Conservation (phyloP, 2,888 invertebrate species). For the Camponotus fellah region DNA sequence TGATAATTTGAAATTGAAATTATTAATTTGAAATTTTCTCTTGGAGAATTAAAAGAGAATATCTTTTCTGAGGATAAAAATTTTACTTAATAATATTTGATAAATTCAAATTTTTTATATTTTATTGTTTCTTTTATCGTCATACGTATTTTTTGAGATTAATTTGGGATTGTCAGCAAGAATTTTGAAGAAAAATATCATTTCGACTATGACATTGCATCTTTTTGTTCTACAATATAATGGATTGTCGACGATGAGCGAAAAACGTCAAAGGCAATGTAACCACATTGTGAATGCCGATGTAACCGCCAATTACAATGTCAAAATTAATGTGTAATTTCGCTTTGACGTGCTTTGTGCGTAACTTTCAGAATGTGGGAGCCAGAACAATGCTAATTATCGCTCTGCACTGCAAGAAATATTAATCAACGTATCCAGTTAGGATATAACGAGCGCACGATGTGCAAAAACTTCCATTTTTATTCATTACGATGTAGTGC, state of each 20-base stretch:
- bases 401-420: slow-evolving; percentile 42
- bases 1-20: too few species aligned
- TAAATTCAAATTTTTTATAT: not conserved
- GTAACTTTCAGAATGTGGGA: slow-evolving; percentile 43
- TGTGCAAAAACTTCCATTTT: slow-evolving; percentile 46
- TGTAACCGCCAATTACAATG: slow-evolving; percentile 44
- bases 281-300: slow-evolving; percentile 31
- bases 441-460: slow-evolving; percentile 30
- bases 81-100: not conserved
- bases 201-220: not conserved
- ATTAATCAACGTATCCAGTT: slow-evolving; percentile 48
- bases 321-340: slow-evolving; percentile 50
- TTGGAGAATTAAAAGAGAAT: not conserved
- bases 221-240: slow-evolving; percentile 22
- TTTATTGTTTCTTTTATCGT: not conserved
- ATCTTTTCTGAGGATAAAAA: not conserved
- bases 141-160: not conserved
- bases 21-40: too few species aligned
- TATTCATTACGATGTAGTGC: slow-evolving; percentile 33
- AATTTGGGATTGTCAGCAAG: not conserved
- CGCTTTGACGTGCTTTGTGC: slow-evolving; percentile 46
- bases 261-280: slow-evolving; percentile 44
- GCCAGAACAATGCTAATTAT: slow-evolving; percentile 48
- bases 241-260: slow-evolving; percentile 26
- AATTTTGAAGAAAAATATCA: not conserved